These are phyloP conservation scores for Eudasyphora cyanicolor DNA, from an alignment of 2,888 invertebrate species.

Conservation along the genomic window DNA sequence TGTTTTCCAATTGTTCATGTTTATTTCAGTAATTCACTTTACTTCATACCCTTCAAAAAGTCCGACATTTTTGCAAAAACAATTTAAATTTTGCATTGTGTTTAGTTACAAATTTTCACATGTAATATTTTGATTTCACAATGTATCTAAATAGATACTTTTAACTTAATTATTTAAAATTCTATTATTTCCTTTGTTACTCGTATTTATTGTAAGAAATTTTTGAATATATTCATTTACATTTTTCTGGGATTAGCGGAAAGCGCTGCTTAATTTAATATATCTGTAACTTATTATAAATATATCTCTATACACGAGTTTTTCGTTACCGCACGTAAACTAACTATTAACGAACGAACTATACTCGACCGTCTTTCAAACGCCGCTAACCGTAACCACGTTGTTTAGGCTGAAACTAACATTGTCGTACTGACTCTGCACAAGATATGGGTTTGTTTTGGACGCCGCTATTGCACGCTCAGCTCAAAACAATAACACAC, in stretches of 20 bases:
- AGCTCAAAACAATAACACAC: neutral
- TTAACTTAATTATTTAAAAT: neutral
- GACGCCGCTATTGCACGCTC: neutral
- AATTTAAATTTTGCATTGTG: neutral
- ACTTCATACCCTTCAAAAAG: too few species aligned
- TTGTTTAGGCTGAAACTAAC: slow-evolving; percentile 73
- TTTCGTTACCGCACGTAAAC: slow-evolving; percentile 19
- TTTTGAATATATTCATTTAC: slow-evolving; percentile 9
- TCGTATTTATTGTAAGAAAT: neutral
- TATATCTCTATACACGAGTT: neutral
- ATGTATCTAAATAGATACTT: neutral
- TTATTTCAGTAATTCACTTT: too few species aligned
- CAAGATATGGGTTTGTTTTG: slow-evolving; percentile 35
- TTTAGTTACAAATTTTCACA: neutral
- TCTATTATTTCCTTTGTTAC: neutral
- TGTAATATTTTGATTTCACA: neutral
- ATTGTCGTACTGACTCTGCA: slow-evolving; percentile 71
- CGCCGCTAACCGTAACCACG: slow-evolving; percentile 54
- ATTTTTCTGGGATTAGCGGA: slow-evolving; percentile 36
- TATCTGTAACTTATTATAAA: neutral
- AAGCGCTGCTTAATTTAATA: too few species aligned
- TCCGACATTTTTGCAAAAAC: too few species aligned
- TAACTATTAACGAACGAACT: slow-evolving; percentile 21
- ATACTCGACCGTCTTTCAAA: slow-evolving; percentile 2
- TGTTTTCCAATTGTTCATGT: too few species aligned